Conservation (phyloP, 1,140 invertebrate species). For the Diplogasteroides magnus region DNA sequence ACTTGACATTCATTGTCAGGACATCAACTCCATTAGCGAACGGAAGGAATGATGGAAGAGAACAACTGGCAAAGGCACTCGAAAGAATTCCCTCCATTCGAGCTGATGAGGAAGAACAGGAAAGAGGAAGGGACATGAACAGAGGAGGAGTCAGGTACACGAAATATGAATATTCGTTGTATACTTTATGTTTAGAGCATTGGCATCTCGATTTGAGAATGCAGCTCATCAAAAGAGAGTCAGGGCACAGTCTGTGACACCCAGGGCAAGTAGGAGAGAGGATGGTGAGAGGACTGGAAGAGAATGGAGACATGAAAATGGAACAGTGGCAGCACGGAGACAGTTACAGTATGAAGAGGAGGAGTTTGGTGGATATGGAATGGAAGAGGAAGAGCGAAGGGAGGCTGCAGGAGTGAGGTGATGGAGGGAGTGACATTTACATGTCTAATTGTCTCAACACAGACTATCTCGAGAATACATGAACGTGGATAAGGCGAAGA, state of each 20-base stretch:
- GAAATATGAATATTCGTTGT: not conserved
- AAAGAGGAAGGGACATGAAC: not conserved
- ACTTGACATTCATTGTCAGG: not conserved
- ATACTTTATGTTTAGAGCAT: not conserved
- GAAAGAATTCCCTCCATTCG: not conserved
- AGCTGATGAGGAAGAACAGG: not conserved
- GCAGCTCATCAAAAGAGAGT: not conserved
- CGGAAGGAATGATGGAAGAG: not conserved
- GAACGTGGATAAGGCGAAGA: not conserved
- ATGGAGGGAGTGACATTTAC: not conserved
- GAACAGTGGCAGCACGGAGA: not conserved
- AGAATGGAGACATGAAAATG: not conserved
- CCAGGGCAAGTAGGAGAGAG: not conserved
- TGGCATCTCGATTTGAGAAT: not conserved
- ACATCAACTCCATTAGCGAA: not conserved
- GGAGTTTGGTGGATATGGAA: too few species aligned
- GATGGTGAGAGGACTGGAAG: not conserved
- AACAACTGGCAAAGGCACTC: constrained; percentile 3
- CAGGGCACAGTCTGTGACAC: not conserved
- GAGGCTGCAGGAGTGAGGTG: not conserved
- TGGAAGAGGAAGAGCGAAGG: not conserved
- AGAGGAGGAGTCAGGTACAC: not conserved
- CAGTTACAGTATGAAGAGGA: not conserved
- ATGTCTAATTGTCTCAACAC: too few species aligned
- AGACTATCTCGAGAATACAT: too few species aligned